Base-by-base conservation (phyloP, 23 tunicate species). In the Diplosoma virens region DNA sequence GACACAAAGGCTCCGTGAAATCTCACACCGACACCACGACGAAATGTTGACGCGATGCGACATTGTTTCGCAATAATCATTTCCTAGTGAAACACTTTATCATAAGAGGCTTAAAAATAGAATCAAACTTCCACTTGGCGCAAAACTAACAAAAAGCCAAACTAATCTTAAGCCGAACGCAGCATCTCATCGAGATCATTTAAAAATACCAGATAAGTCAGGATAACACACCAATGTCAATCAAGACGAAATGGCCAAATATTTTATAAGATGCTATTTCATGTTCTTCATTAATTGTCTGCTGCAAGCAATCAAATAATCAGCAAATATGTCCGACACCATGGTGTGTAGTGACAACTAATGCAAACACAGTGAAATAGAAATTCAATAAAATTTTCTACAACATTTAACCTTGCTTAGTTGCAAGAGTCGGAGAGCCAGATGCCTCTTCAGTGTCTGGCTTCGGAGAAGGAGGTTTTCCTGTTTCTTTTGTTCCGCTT, bases 381-480 rank as follows among this genome's bases (percentile, higher is more conserved):
- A 58, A 17, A 58, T n/a, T 11, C 17, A 58, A 58, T 6, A 58
- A 58, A 58, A 18, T 17, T n/a, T n/a, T n/a, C n/a, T n/a, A n/a
- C n/a, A n/a, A n/a, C n/a, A n/a, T n/a, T 36, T 72, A 28, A 72
- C 78, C 78, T 25, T 72, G 60, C 28, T 72, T 72, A 3, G 20
- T 18, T 14, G 60, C n/a, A 25, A 72, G 78, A 47, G 52, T 34
- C 3, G 78, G 78, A 1, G 78, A 72, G 5, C 61, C 78, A 3
- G 60, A 25, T 23, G 72, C 84, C 5, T 67, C 83, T 30, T 81
- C 96, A 1, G 96, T 81, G 41, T 88, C 95, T 23, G 95, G 95
- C 50, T 82, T 82, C 21, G 96, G 96, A 7, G 96, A 89, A 29
- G 96, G 96, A 45, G 96, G 81, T 50, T 82, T 89, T 35, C 70